A percentile compares a stretch with the other conserved stretches of the same genome.
phyloP scores from a whole-genome alignment of 2,888 invertebrate genomes.

The Lobophora halterata region DNA sequence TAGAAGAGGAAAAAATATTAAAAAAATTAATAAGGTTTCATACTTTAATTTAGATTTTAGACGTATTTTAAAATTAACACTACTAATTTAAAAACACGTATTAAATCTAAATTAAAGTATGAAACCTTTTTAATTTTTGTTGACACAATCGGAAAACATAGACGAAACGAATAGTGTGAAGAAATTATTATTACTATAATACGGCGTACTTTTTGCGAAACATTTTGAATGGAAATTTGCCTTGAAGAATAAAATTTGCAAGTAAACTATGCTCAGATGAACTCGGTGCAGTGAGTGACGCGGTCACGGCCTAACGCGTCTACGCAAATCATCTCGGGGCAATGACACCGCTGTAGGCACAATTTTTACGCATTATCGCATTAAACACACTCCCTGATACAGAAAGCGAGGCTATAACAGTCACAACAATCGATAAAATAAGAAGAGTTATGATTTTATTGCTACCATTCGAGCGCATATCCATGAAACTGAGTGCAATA shows the following conservation, averaged over 20 bases:
- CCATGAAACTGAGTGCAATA: conserved; percentile 76
- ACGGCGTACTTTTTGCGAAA: no score
- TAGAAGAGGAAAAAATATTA: no score
- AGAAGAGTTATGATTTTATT: conserved; percentile 52
- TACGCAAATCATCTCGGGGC: conserved; percentile 46
- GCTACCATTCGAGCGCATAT: conserved; percentile 48
- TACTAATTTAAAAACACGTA: no score
- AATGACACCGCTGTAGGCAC: conserved; percentile 52
- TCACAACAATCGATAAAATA: conserved; percentile 69
- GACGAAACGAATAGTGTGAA: no score
- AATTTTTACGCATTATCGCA: conserved; percentile 58
- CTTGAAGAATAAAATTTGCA: conserved; percentile 43
- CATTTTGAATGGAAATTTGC: no score
- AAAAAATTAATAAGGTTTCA: no score
- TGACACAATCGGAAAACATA: no score
- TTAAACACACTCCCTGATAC: conserved; percentile 48
- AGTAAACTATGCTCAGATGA: conserved; percentile 28
- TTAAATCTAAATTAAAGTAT: no score
- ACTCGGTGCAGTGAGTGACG: conserved; percentile 29
- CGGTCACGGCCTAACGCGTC: conserved; percentile 41
- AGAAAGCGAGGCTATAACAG: conserved; percentile 54
- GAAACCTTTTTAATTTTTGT: no score
- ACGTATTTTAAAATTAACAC: no score
- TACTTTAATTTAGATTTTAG: no score
- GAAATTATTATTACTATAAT: no score